Evolutionary conservation across 2,113 vertebrate species (phyloP).

Genomic region (Triplophysa rosa): DNA sequence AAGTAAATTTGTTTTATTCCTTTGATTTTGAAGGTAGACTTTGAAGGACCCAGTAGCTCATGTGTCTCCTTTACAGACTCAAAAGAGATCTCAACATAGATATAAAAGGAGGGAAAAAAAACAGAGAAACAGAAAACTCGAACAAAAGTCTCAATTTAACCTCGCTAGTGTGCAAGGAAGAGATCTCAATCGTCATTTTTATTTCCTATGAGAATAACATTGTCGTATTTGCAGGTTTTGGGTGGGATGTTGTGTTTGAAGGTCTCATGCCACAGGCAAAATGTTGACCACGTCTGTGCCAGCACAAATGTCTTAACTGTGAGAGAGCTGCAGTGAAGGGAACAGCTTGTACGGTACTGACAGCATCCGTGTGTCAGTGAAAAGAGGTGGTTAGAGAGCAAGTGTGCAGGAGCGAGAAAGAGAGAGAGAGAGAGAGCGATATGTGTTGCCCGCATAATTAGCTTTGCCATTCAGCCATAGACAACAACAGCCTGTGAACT

Average conservation of each 20-base stretch:
- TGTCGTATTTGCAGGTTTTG: background rate
- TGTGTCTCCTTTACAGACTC: no score
- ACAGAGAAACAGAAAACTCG: no score
- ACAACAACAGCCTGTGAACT: conserved; percentile 10
- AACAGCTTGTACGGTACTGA: conserved; percentile 17
- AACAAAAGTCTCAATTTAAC: no score
- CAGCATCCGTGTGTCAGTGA: conserved; percentile 16
- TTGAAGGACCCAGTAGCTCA: no score
- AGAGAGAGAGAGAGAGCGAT: background rate
- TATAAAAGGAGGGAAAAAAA: no score
- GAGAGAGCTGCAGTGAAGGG: background rate
- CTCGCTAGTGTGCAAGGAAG: no score
- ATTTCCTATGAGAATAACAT: no score
- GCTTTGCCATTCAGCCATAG: background rate
- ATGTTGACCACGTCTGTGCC: conserved; percentile 21
- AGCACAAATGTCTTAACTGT: conserved; percentile 1
- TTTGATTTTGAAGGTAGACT: no score
- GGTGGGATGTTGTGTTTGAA: background rate
- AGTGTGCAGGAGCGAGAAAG: background rate
- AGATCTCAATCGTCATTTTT: background rate
- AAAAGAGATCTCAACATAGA: no score
- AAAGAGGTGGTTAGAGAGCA: background rate
- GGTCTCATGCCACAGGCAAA: background rate
- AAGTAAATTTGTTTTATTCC: no score
- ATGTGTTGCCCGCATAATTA: background rate